phyloP scores from a whole-genome alignment of 2,888 invertebrate species.

The Tridacna gigas region DNA sequence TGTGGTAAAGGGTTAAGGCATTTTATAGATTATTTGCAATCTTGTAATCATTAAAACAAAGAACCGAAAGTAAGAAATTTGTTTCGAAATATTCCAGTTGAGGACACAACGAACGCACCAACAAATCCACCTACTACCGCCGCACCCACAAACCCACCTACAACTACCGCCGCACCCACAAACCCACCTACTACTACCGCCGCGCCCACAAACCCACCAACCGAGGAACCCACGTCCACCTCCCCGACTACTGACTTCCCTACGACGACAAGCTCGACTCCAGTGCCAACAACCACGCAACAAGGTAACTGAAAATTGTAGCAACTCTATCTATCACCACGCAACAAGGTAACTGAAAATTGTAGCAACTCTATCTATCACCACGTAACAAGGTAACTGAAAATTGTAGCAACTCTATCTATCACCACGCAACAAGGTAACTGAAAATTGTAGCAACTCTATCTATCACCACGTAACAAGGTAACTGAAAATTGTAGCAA shows the following conservation, averaged over 20 bases:
- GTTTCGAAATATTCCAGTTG: not conserved
- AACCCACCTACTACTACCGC: not conserved
- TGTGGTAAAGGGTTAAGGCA: no score
- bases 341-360: not conserved
- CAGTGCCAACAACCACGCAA: not conserved
- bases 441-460: no score
- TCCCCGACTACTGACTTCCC: not conserved
- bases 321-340: not conserved
- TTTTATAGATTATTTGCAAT: no score
- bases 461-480: no score
- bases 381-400: not conserved
- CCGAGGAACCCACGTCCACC: not conserved
- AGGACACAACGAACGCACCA: conserved; percentile 7
- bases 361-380: not conserved
- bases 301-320: not conserved
- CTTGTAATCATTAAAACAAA: no score
- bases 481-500: no score
- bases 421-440: not conserved
- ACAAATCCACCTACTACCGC: not conserved
- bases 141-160: not conserved
- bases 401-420: no score
- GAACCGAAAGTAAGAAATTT: no score
- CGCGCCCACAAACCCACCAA: not conserved
- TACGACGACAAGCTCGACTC: not conserved
- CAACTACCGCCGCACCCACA: not conserved